phyloP scores from a whole-genome alignment of 2,888 invertebrate genomes.

The Plebejus anna region DNA sequence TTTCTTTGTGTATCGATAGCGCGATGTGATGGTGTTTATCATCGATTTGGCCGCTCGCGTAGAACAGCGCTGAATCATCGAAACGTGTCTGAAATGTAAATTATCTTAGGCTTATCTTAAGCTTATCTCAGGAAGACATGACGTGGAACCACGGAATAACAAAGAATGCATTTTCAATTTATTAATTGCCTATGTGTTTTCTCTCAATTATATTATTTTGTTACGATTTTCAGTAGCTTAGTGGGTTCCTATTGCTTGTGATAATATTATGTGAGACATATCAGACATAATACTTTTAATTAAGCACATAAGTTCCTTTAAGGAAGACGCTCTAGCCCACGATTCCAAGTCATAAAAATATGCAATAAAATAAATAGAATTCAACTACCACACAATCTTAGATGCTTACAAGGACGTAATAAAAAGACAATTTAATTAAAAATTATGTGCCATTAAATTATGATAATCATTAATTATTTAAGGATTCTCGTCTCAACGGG shows the following conservation, averaged over 20 bases:
- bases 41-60: conserved; percentile 94
- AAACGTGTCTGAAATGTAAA: conserved; percentile 85
- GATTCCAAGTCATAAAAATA: not conserved
- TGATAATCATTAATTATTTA: not conserved
- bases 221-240: no score
- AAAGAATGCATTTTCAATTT: not conserved
- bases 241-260: no score
- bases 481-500: not conserved
- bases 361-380: not conserved
- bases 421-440: not conserved
- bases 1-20: conserved; percentile 89
- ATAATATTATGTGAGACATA: no score
- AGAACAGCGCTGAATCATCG: conserved; percentile 94
- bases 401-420: not conserved
- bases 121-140: not conserved
- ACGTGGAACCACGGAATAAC: not conserved
- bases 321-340: not conserved
- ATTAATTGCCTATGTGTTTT: no score
- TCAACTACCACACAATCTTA: not conserved
- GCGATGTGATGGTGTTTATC: conserved; percentile 94
- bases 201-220: no score
- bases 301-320: not conserved
- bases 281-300: not conserved
- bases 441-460: not conserved
- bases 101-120: conserved; percentile 26